Percentiles rank a stretch among this genome's conserved stretches.
These are phyloP conservation scores for Chymomyza costata DNA, from an alignment of 1,140 invertebrate species.

Conservation along the genomic window DNA sequence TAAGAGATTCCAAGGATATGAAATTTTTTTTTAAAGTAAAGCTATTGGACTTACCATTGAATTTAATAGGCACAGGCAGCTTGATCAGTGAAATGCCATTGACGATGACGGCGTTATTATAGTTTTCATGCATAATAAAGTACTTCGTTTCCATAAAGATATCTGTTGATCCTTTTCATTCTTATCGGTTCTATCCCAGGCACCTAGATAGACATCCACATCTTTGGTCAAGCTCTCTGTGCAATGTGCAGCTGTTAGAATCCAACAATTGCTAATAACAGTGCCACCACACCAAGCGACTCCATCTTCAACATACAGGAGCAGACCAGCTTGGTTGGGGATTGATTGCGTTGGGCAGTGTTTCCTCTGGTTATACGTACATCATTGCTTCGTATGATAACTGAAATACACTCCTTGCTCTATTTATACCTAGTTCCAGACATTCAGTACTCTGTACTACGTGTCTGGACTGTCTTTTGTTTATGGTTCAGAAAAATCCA, in stretches of 20 bases:
- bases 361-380: conserved; percentile 25
- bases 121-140: conserved; percentile 10
- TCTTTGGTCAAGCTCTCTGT: conserved; percentile 48
- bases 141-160: conserved; percentile 1
- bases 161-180: background rate
- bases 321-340: conserved; percentile 74
- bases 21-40: too few relatives aligned
- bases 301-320: conserved; percentile 40
- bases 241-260: conserved; percentile 79
- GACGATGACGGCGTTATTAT: background rate
- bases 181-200: background rate
- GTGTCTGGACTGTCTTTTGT: background rate
- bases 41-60: conserved; percentile 5
- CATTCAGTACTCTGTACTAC: too few relatives aligned
- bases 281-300: conserved; percentile 77
- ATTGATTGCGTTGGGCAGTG: conserved; percentile 56
- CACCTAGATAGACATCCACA: conserved; percentile 5
- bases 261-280: conserved; percentile 76
- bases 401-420: background rate
- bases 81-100: conserved; percentile 15
- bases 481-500: too few relatives aligned
- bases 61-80: background rate
- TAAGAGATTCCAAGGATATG: too few relatives aligned
- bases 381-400: background rate
- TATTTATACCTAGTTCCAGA: background rate